Evolutionary conservation across 2,797 vertebrate genomes (phyloP).

Genomic region (Sebastes steindachneri): DNA sequence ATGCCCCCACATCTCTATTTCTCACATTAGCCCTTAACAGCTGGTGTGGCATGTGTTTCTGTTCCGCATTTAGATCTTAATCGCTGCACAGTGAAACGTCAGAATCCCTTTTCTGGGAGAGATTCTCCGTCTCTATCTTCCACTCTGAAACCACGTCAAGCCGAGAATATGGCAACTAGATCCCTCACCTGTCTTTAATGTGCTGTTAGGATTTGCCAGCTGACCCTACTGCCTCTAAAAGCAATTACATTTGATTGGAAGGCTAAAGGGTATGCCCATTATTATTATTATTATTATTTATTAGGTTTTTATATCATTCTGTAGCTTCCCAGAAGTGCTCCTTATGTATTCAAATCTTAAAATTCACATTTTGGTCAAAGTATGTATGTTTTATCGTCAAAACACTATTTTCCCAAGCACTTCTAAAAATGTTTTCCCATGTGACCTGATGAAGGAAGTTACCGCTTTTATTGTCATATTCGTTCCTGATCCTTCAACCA

Average conservation of each 20-base stretch:
- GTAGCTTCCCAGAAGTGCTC: background rate
- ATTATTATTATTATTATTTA: background rate
- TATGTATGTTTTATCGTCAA: background rate
- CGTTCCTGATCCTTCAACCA: too few relatives aligned
- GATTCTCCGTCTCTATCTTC: background rate
- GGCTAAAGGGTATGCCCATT: conserved; percentile 7
- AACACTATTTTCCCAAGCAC: background rate
- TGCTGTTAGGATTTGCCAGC: conserved; percentile 41
- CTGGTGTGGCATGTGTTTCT: conserved; percentile 53
- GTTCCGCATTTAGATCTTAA: conserved; percentile 56
- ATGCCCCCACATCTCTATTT: conserved; percentile 31
- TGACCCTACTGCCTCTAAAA: conserved; percentile 22
- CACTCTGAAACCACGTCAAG: background rate
- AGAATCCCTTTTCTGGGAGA: conserved; percentile 3
- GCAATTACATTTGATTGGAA: conserved; percentile 47
- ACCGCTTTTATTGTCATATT: too few relatives aligned
- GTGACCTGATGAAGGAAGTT: background rate
- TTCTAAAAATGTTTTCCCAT: background rate
- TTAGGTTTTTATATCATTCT: background rate
- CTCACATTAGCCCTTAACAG: conserved; percentile 33
- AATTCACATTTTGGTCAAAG: background rate
- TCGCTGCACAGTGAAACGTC: conserved; percentile 27
- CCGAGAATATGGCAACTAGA: background rate
- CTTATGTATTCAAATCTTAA: background rate
- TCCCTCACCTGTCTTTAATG: conserved; percentile 55